phyloP scores from a whole-genome alignment of 1,140 invertebrate genomes.

The Rhynchophorus ferrugineus region DNA sequence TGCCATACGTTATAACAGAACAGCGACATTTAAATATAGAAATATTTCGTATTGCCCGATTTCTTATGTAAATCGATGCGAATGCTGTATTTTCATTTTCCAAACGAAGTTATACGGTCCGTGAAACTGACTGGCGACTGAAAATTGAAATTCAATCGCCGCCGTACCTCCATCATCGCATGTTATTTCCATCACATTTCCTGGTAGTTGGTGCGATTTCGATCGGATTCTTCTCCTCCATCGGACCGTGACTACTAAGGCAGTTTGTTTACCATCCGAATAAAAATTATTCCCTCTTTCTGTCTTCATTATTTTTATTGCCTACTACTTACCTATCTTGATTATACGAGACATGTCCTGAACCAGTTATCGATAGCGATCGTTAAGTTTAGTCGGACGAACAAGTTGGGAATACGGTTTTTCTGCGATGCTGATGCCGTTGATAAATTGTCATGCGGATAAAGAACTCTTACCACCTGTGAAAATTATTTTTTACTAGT shows the following conservation, averaged over 20 bases:
- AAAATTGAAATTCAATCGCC: slow-evolving; percentile 23
- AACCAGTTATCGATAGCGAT: neutral
- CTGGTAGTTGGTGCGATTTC: slow-evolving; percentile 19
- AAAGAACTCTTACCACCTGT: no score
- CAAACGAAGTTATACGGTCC: neutral
- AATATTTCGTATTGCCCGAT: no score
- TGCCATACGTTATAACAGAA: no score
- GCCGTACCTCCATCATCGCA: slow-evolving; percentile 11
- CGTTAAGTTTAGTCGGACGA: no score
- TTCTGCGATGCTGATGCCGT: no score
- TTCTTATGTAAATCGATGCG: no score
- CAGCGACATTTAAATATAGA: no score
- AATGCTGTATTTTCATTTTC: no score
- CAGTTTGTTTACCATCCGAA: slow-evolving; percentile 15
- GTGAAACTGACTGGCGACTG: neutral
- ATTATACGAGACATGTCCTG: slow-evolving; percentile 2
- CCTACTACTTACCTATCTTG: slow-evolving; percentile 4
- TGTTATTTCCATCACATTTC: slow-evolving; percentile 22
- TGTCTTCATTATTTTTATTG: slow-evolving; percentile 17
- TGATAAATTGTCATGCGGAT: no score
- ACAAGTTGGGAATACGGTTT: no score
- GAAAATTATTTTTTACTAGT: no score
- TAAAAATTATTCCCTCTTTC: slow-evolving; percentile 11
- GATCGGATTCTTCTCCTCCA: slow-evolving; percentile 14
- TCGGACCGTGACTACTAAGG: slow-evolving; percentile 13